phyloP scores from a whole-genome alignment of 2,797 vertebrate genomes.

The Galaxias olidus region DNA sequence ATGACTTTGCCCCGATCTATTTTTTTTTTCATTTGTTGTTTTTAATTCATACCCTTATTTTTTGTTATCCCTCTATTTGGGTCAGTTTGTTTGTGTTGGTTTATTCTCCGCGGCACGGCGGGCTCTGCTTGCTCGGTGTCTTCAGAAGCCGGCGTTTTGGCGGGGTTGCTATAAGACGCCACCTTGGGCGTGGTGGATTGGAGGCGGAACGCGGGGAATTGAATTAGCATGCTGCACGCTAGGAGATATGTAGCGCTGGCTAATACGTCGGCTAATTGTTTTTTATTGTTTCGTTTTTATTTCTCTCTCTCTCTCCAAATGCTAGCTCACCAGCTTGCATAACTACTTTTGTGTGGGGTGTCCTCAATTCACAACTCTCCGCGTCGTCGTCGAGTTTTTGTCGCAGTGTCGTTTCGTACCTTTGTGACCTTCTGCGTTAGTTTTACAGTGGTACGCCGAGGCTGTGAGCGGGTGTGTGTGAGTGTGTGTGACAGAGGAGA shows the following conservation, averaged over 20 bases:
- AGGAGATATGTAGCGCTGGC: slow-evolving; percentile 31
- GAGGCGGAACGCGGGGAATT: slow-evolving; percentile 58
- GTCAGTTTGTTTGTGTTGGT: slow-evolving; percentile 54
- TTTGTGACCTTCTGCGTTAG: slow-evolving; percentile 23
- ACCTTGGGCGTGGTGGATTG: slow-evolving; percentile 46
- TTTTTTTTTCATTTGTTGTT: slow-evolving; percentile 59
- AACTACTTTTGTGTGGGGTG: neutral
- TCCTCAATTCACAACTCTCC: slow-evolving; percentile 12
- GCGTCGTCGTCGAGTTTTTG: slow-evolving; percentile 14
- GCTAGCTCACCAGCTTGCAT: no score
- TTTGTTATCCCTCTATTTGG: slow-evolving; percentile 51
- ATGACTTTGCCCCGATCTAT: slow-evolving; percentile 55
- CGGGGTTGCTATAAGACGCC: slow-evolving; percentile 35
- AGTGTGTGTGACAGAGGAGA: slow-evolving; percentile 30
- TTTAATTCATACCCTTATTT: no score
- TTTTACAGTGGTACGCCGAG: slow-evolving; percentile 34
- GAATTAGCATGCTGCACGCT: slow-evolving; percentile 40
- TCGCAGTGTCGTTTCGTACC: slow-evolving; percentile 31
- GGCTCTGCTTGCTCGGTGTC: neutral
- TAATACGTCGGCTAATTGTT: slow-evolving; percentile 8
- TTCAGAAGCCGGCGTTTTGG: neutral
- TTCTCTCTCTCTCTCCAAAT: no score
- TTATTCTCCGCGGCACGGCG: slow-evolving; percentile 48
- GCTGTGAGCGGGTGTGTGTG: slow-evolving; percentile 35
- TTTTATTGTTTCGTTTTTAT: no score